phyloP scores from a whole-genome alignment of 1,140 invertebrate species.

The Akabosia matsudoensis region DNA sequence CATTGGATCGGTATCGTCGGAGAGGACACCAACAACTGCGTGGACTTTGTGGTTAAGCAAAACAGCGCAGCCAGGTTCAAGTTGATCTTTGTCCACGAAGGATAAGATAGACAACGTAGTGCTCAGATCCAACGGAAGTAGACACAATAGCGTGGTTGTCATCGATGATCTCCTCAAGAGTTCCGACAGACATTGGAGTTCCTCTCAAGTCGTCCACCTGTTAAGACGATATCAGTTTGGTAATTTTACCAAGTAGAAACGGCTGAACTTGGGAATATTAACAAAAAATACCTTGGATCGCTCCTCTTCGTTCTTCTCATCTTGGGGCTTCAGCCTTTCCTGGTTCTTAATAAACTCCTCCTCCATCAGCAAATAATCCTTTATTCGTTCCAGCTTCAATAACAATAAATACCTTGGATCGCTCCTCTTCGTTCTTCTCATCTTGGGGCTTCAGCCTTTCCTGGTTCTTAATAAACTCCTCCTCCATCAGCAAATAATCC shows the following conservation, averaged over 20 bases:
- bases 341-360: slow-evolving; percentile 99
- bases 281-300: slow-evolving; percentile 44
- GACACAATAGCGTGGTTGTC: slow-evolving; percentile 99
- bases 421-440: slow-evolving; percentile 84
- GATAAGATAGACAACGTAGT: slow-evolving; percentile 99
- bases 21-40: slow-evolving; percentile 96
- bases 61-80: slow-evolving; percentile 98
- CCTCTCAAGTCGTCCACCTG: slow-evolving; percentile 96
- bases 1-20: slow-evolving; percentile 99
- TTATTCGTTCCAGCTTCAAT: slow-evolving; percentile 81
- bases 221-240: background rate
- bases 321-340: slow-evolving; percentile 95
- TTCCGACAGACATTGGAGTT: slow-evolving; percentile 99
- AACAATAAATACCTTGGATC: slow-evolving; percentile 43
- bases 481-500: slow-evolving; percentile 98
- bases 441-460: slow-evolving; percentile 97
- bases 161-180: slow-evolving; percentile 98
- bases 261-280: too few relatives aligned
- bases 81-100: slow-evolving; percentile 99
- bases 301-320: slow-evolving; percentile 89
- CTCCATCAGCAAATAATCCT: slow-evolving; percentile 98
- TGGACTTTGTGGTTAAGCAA: slow-evolving; percentile 97
- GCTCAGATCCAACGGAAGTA: slow-evolving; percentile 98
- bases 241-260: too few relatives aligned
- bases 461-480: slow-evolving; percentile 98